Conservation (phyloP, 2,113 vertebrate species). For the Rhadina sibilatrix region DNA sequence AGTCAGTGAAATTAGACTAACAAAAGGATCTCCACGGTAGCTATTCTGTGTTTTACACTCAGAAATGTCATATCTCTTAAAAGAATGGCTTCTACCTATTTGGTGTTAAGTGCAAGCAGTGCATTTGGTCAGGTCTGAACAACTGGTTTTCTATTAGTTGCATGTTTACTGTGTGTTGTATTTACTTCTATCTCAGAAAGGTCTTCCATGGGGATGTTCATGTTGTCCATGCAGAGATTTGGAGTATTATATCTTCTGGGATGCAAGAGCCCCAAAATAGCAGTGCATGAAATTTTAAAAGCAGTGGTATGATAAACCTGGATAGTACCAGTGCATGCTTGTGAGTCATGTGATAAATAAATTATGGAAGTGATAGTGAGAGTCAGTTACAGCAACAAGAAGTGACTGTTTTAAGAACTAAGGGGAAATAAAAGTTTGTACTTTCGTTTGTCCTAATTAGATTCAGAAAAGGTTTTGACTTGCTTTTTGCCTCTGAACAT, state of each 20-base stretch:
- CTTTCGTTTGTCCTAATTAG: background rate
- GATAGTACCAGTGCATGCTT: background rate
- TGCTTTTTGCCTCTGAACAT: background rate
- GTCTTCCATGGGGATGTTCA: background rate
- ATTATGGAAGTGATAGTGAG: background rate
- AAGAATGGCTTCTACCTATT: background rate
- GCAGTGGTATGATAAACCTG: background rate
- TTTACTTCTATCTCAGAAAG: background rate
- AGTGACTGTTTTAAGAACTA: background rate
- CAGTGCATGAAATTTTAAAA: constrained; percentile 25
- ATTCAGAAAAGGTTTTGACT: background rate
- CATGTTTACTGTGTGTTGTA: background rate
- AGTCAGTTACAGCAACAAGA: background rate
- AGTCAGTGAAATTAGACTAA: background rate
- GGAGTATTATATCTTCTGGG: background rate
- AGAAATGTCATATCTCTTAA: background rate
- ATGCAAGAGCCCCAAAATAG: background rate
- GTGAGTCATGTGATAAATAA: constrained; percentile 41
- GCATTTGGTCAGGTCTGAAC: background rate
- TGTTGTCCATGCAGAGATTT: background rate
- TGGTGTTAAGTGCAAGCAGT: background rate
- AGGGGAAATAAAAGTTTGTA: background rate
- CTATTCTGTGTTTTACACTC: background rate
- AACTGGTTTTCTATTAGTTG: background rate
- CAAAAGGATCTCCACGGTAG: background rate